phyloP scores from a whole-genome alignment of 2,888 invertebrate genomes.

The Aspidiotus rigidus region DNA sequence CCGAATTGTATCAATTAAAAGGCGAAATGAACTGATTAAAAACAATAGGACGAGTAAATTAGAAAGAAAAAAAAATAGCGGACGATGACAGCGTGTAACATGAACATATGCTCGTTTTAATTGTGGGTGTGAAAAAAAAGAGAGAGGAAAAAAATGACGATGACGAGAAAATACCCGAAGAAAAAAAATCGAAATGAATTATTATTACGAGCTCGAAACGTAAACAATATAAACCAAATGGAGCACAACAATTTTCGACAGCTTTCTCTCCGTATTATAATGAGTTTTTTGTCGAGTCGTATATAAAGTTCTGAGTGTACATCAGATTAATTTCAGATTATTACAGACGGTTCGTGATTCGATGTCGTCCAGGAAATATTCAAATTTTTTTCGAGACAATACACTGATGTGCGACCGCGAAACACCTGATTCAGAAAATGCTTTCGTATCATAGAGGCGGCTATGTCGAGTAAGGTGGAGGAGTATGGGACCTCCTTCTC shows the following conservation, averaged over 20 bases:
- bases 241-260: conserved; percentile 1
- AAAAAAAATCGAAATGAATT: neutral
- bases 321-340: neutral
- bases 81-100: neutral
- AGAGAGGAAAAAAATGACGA: neutral
- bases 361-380: neutral
- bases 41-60: neutral
- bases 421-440: too few species aligned
- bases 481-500: too few species aligned
- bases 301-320: neutral
- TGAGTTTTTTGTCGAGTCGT: neutral
- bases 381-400: neutral
- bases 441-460: too few species aligned
- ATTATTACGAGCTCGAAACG: neutral
- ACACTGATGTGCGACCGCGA: too few species aligned
- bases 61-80: neutral
- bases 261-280: neutral
- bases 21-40: conserved; percentile 2
- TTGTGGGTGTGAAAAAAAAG: conserved; percentile 4
- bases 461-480: too few species aligned
- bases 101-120: neutral
- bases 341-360: neutral
- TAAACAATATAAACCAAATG: conserved; percentile 2
- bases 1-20: conserved; percentile 1
- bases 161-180: neutral